Percentiles rank a stretch among this genome's conserved stretches.
These are phyloP conservation scores for Megaceryle torquata DNA, from an alignment of 2,113 vertebrate species.

Conservation along the genomic window DNA sequence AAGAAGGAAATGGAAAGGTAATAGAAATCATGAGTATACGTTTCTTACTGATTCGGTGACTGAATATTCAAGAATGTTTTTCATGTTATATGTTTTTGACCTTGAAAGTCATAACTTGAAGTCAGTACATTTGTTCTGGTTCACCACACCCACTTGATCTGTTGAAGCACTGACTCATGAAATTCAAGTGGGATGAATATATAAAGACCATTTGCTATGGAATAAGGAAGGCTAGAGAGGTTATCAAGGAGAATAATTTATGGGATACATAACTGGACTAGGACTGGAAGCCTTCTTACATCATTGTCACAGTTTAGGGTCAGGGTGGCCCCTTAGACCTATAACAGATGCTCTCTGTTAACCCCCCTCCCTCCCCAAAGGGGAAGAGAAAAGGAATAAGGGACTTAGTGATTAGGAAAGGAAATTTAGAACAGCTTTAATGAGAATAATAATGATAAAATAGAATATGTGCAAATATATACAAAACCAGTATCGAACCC, in stretches of 20 bases:
- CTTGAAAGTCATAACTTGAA: constrained; percentile 1
- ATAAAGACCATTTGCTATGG: constrained; percentile 42
- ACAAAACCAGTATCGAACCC: too few relatives aligned
- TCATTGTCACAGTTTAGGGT: neutral
- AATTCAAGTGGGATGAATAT: constrained; percentile 41
- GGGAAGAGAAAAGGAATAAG: too few relatives aligned
- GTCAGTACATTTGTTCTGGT: neutral
- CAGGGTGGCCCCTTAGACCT: too few relatives aligned
- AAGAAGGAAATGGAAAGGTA: neutral
- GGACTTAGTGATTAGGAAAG: too few relatives aligned
- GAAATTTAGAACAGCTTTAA: too few relatives aligned
- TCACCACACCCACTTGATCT: constrained; percentile 25
- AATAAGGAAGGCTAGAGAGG: constrained; percentile 56
- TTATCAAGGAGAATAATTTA: constrained; percentile 57
- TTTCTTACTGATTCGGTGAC: neutral
- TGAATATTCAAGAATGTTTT: neutral
- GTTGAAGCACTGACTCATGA: constrained; percentile 44
- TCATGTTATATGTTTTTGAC: neutral
- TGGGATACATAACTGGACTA: constrained; percentile 57
- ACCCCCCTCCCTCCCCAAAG: too few relatives aligned
- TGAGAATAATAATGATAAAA: too few relatives aligned
- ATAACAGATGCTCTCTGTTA: too few relatives aligned
- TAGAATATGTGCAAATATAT: too few relatives aligned
- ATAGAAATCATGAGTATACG: neutral
- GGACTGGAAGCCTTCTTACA: constrained; percentile 44